Conservation (phyloP, 2,888 invertebrate genomes). For the Saturnia pavonia region DNA sequence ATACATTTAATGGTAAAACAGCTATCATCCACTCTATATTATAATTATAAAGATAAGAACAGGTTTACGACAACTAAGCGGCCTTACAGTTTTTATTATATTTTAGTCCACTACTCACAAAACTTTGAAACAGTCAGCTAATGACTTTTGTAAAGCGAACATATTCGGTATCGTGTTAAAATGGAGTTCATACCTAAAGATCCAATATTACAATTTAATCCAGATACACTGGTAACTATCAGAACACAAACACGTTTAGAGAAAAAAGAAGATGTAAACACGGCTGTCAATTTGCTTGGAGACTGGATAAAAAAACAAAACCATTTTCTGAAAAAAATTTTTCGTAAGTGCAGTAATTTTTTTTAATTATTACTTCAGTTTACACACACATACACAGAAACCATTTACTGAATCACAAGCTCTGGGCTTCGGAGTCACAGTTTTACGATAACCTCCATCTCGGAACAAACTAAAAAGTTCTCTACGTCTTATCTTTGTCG, state of each 20-base stretch:
- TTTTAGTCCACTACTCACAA: not conserved
- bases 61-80: not conserved
- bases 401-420: too few species aligned
- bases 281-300: conserved; percentile 19
- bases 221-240: conserved; percentile 5
- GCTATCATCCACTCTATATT: too few species aligned
- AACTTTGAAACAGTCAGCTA: not conserved
- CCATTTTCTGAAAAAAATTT: conserved; percentile 21
- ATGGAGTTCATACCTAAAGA: conserved; percentile 19
- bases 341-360: conserved; percentile 19
- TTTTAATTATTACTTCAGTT: not conserved
- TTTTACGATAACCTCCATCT: too few species aligned
- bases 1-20: too few species aligned
- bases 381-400: too few species aligned
- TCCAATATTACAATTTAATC: conserved; percentile 15
- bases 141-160: not conserved
- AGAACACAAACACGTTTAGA: conserved; percentile 18
- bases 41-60: not conserved
- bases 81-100: not conserved
- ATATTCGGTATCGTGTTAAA: not conserved
- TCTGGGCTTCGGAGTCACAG: too few species aligned
- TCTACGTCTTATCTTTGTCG: too few species aligned
- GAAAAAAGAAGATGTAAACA: conserved; percentile 15
- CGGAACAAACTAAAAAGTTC: too few species aligned
- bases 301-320: conserved; percentile 23